phyloP scores from a whole-genome alignment of 2,797 vertebrate genomes.

The Tapirus indicus region DNA sequence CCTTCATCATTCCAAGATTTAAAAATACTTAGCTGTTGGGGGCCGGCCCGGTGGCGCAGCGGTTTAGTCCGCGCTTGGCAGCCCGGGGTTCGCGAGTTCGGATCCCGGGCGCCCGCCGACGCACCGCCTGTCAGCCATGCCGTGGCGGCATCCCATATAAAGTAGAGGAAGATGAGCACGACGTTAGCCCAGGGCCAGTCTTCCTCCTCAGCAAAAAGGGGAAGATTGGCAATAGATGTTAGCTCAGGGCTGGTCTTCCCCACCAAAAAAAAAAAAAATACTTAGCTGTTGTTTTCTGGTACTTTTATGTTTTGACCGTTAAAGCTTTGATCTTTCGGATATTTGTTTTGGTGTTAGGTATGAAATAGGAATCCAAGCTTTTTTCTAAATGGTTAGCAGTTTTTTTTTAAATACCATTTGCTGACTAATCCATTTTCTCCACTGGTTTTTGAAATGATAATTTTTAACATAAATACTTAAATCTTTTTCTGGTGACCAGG shows the following conservation, averaged over 20 bases:
- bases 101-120: too few species aligned
- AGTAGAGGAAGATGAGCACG: too few species aligned
- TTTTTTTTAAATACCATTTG: not conserved
- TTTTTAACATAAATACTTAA: not conserved
- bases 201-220: too few species aligned
- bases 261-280: too few species aligned
- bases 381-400: not conserved
- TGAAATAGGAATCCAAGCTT: not conserved
- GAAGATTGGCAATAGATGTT: too few species aligned
- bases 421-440: not conserved
- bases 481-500: not conserved
- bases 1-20: not conserved
- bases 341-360: not conserved
- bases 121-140: too few species aligned
- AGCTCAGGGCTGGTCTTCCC: too few species aligned
- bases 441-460: not conserved
- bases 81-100: too few species aligned
- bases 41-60: too few species aligned
- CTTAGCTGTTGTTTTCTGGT: not conserved
- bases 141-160: too few species aligned
- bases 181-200: too few species aligned
- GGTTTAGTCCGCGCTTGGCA: too few species aligned
- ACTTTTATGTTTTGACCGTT: not conserved
- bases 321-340: not conserved
- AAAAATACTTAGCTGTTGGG: not conserved